These are phyloP conservation scores for Eptatretus burgeri DNA, from an alignment of 2,113 vertebrate species.

Conservation along the genomic window DNA sequence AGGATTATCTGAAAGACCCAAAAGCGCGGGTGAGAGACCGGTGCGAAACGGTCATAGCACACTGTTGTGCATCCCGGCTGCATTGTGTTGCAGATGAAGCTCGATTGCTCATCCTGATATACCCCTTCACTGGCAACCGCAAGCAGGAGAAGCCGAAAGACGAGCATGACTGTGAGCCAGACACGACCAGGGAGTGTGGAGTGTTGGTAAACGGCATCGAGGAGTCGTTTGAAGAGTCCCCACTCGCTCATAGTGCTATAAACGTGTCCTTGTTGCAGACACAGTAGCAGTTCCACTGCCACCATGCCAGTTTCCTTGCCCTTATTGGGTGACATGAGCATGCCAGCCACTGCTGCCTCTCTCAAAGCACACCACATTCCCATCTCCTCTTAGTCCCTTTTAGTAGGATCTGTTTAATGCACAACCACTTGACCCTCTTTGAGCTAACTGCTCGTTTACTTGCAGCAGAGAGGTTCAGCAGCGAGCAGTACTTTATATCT, in stretches of 20 bases:
- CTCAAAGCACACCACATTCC: too few relatives aligned
- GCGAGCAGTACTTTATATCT: too few relatives aligned
- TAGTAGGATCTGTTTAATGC: too few relatives aligned
- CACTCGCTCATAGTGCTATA: constrained; percentile 23
- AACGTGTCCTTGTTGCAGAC: too few relatives aligned
- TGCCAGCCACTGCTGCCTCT: too few relatives aligned
- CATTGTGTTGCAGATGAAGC: constrained; percentile 29
- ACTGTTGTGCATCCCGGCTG: constrained; percentile 26
- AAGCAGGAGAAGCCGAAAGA: constrained; percentile 26
- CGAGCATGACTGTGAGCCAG: constrained; percentile 32
- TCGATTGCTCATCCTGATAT: constrained; percentile 26
- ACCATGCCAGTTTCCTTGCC: too few relatives aligned
- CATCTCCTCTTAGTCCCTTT: too few relatives aligned
- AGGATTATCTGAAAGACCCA: constrained; percentile 34
- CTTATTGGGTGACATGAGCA: too few relatives aligned
- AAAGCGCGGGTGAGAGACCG: constrained; percentile 28
- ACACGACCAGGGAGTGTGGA: constrained; percentile 30
- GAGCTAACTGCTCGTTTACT: too few relatives aligned
- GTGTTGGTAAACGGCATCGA: constrained; percentile 32
- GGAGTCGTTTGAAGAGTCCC: constrained; percentile 27
- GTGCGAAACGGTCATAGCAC: constrained; percentile 26
- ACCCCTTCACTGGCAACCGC: constrained; percentile 28
- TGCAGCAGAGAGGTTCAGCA: too few relatives aligned
- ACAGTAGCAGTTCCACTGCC: too few relatives aligned
- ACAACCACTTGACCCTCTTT: too few relatives aligned